These are phyloP conservation scores for Acanthornis magna DNA, from an alignment of 2,797 vertebrate species.

Conservation along the genomic window DNA sequence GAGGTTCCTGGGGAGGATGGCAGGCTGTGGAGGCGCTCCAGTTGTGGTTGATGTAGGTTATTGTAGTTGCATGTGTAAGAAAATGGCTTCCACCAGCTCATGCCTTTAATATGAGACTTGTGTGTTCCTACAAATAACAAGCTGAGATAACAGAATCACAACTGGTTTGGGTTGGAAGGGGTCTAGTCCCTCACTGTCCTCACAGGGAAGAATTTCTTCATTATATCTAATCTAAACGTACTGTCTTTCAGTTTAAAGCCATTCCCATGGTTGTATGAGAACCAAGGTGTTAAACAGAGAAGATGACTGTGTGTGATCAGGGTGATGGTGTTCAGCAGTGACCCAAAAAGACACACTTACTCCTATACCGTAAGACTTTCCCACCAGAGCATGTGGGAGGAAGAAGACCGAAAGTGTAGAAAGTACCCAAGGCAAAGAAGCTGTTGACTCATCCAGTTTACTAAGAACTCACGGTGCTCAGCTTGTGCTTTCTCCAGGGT, in stretches of 20 bases:
- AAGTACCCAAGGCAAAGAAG: background rate
- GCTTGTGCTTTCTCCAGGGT: background rate
- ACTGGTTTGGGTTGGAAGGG: background rate
- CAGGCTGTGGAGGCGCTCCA: rapidly evolving
- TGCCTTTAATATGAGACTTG: rapidly evolving
- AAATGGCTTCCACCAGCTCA: background rate
- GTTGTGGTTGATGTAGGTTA: rapidly evolving
- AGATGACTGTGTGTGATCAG: rapidly evolving
- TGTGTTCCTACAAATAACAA: rapidly evolving
- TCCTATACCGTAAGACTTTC: background rate
- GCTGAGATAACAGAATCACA: background rate
- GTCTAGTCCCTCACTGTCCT: background rate
- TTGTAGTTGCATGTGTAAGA: too few relatives aligned
- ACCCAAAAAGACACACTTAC: rapidly evolving
- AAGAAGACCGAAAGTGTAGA: background rate
- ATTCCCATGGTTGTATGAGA: background rate
- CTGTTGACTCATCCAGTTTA: background rate
- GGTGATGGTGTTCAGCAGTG: rapidly evolving
- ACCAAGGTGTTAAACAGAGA: background rate
- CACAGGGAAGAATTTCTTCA: background rate
- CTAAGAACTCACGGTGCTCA: background rate
- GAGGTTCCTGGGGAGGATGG: background rate
- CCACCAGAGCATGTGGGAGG: background rate
- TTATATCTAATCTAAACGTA: background rate
- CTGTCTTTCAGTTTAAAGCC: background rate